Conservation (phyloP, 2,797 vertebrate genomes). For the Staurois parvus region DNA sequence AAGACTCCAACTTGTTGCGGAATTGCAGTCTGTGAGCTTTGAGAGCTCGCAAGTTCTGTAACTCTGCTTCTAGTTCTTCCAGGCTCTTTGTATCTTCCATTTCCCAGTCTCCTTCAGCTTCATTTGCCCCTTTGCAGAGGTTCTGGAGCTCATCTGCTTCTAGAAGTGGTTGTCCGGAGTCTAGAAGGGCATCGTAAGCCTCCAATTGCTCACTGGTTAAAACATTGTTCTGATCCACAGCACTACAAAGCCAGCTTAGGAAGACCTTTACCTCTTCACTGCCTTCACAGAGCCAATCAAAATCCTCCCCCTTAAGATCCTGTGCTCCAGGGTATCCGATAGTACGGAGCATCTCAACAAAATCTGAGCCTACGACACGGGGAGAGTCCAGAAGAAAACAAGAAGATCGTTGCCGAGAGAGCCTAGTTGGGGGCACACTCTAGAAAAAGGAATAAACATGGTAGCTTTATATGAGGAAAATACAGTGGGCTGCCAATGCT, state of each 20-base stretch:
- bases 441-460: not conserved
- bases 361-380: constrained; percentile 33
- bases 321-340: constrained; percentile 40
- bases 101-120: not conserved
- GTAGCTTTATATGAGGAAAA: too few species aligned
- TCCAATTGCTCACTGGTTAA: constrained; percentile 46
- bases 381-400: constrained; percentile 39
- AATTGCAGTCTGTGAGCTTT: constrained; percentile 25
- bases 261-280: constrained; percentile 33
- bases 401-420: constrained; percentile 42
- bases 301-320: constrained; percentile 48
- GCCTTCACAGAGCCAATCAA: constrained; percentile 57
- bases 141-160: constrained; percentile 40
- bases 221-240: constrained; percentile 34
- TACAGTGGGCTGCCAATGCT: too few species aligned
- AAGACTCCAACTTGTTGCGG: constrained; percentile 49
- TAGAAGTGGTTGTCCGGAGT: constrained; percentile 37
- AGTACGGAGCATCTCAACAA: constrained; percentile 46
- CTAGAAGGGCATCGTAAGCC: constrained; percentile 12
- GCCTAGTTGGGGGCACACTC: not conserved
- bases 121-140: not conserved
- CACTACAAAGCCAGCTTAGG: constrained; percentile 40
- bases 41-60: constrained; percentile 20
- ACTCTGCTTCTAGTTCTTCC: constrained; percentile 39
- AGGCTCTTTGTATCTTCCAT: constrained; percentile 17